Evolutionary conservation across 2,888 invertebrate species (phyloP).

Genomic region (Caenorhabditis uteleia): DNA sequence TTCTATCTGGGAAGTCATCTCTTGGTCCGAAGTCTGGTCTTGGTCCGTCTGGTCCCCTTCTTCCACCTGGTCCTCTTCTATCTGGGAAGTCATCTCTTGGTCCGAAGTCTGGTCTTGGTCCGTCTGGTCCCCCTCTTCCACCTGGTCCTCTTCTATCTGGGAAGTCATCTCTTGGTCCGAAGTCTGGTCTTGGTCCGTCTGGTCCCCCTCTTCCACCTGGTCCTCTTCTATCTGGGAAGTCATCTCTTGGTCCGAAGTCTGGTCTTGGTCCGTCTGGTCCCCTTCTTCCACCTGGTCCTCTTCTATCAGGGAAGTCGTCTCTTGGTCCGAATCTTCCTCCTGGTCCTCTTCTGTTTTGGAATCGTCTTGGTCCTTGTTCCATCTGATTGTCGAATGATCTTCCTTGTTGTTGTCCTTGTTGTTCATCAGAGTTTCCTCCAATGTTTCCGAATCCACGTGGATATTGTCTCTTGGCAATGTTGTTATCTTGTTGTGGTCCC

Average conservation of each 20-base stretch:
- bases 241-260: conserved; percentile 14
- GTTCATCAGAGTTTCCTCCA: not conserved
- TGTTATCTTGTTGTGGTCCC: not conserved
- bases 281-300: conserved; percentile 9
- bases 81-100: conserved; percentile 7
- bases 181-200: conserved; percentile 5
- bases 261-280: conserved; percentile 3
- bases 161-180: no score
- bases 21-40: conserved; percentile 3
- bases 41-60: conserved; percentile 3
- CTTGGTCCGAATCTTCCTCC: conserved; percentile 11
- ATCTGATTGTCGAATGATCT: conserved; percentile 3
- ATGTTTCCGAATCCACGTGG: conserved; percentile 3
- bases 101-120: conserved; percentile 9
- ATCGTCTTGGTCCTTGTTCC: conserved; percentile 7
- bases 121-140: conserved; percentile 2
- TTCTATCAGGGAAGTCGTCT: conserved; percentile 5
- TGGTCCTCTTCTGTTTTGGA: conserved; percentile 5
- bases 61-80: conserved; percentile 6
- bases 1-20: conserved; percentile 7
- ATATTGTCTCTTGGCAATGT: conserved; percentile 1
- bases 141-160: not conserved
- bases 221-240: conserved; percentile 13
- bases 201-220: conserved; percentile 4
- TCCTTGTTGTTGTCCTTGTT: conserved; percentile 5